These are phyloP conservation scores for Pachyrhynchus sulphureomaculatus DNA, from an alignment of 1,140 invertebrate genomes.

Conservation along the genomic window DNA sequence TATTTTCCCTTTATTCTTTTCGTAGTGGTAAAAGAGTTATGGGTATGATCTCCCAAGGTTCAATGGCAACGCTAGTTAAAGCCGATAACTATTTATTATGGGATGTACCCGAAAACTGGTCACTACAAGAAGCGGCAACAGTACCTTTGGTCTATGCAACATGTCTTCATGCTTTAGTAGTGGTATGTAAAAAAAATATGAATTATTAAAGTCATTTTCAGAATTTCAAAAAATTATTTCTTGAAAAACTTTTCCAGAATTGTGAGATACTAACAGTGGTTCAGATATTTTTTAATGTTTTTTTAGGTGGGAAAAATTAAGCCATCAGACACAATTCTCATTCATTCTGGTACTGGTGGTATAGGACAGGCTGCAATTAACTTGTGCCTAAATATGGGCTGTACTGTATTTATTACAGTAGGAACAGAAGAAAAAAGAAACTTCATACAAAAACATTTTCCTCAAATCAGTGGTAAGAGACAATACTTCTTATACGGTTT, in stretches of 20 bases:
- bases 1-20: no score
- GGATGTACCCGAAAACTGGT: conserved; percentile 81
- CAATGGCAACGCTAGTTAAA: conserved; percentile 61
- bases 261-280: no score
- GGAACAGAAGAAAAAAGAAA: conserved; percentile 72
- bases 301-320: conserved; percentile 31
- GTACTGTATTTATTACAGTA: conserved; percentile 74
- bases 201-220: no score
- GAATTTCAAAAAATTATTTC: no score
- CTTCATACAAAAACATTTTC: conserved; percentile 71
- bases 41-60: conserved; percentile 63
- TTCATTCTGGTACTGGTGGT: conserved; percentile 87
- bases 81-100: conserved; percentile 67
- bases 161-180: conserved; percentile 76
- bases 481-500: neutral
- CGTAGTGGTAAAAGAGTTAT: conserved; percentile 67
- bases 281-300: neutral
- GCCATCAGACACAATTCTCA: conserved; percentile 47
- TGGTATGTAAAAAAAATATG: conserved; percentile 35
- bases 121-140: conserved; percentile 82
- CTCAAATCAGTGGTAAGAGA: conserved; percentile 62
- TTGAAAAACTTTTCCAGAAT: no score
- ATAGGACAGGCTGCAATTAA: conserved; percentile 86
- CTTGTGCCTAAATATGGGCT: conserved; percentile 70
- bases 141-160: conserved; percentile 85